Evolutionary conservation across 2,888 invertebrate genomes (phyloP), one percentile per base, ranked within the genome.

Genomic region (Pristionchus arcanus): DNA sequence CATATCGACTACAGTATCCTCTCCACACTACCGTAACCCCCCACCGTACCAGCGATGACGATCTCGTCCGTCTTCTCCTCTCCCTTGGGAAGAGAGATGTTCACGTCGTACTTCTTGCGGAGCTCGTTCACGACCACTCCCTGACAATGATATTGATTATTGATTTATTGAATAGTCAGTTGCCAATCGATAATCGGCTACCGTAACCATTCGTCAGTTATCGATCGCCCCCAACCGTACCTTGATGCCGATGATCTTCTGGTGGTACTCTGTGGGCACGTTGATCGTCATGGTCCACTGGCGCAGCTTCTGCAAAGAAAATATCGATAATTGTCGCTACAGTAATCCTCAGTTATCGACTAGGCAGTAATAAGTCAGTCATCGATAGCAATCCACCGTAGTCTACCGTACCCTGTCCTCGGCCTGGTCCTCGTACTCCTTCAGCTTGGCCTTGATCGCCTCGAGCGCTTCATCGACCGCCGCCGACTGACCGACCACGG

Each of bases 91-190:
- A 98, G 97, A 95, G 97, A 97, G 94, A 99, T 98, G 96, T 97
- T 97, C 83, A 99, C 98, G 94, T 97, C 97, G 95, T 97, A 97
- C 94, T 98, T 97, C 83, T 97, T 97, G 91, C 98, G 97, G 94
- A 99, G 97, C 96, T 98, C 97, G 63, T 97, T 97, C 94, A 99
- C 98, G 88, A 97, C 97, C n/a, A 97, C 97, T 87, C 99, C 99
- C 90, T 97, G 91, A 63, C 31, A 13, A n/a, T n/a, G n/a, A n/a
- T n/a, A n/a, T n/a, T n/a, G n/a, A n/a, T n/a, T n/a, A n/a, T n/a
- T n/a, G n/a, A n/a, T n/a, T 34, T 53, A 74, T 53, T 77, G 34
- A 88, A 4, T 83, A 49, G 66, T n/a, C 81, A 77, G 42, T 21
- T 59, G 2, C 21, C 49, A 28, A 55, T 55, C 42, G 11, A 49